Percentiles rank a stretch among this genome's conserved stretches.
Conservation (phyloP, 1,140 invertebrate genomes). For the Holcopasites calliopsidis region DNA sequence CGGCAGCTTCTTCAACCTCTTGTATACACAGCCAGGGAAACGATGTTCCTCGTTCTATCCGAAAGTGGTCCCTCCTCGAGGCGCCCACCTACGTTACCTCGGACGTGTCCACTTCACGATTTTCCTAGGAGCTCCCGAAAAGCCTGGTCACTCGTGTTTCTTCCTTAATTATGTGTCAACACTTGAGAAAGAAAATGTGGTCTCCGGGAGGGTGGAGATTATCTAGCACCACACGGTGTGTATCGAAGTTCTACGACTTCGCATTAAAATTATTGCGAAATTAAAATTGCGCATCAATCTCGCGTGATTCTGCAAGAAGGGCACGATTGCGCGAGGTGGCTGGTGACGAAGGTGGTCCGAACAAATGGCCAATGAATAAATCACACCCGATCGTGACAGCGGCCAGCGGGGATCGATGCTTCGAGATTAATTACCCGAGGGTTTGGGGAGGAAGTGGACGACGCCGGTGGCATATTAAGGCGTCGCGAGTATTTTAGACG, state of each 20-base stretch:
- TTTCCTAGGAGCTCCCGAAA: not conserved
- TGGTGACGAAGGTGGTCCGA: not conserved
- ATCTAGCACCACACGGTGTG: too few relatives aligned
- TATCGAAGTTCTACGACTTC: too few relatives aligned
- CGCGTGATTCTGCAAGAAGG: not conserved
- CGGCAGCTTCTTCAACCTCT: slow-evolving; percentile 44
- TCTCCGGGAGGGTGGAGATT: too few relatives aligned
- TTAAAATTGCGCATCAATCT: too few relatives aligned
- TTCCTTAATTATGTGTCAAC: not conserved
- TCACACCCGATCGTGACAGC: slow-evolving; percentile 40
- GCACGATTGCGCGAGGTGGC: not conserved
- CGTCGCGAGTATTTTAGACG: slow-evolving; percentile 49
- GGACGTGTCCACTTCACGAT: not conserved
- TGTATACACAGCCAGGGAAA: slow-evolving; percentile 46
- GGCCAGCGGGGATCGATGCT: slow-evolving; percentile 27
- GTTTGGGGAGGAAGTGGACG: not conserved
- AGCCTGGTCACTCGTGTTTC: not conserved
- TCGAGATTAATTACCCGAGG: slow-evolving; percentile 55
- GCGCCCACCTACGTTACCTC: not conserved
- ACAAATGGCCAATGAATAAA: slow-evolving; percentile 51
- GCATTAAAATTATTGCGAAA: too few relatives aligned
- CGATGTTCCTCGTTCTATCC: not conserved
- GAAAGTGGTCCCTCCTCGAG: slow-evolving; percentile 5
- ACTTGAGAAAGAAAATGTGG: not conserved
- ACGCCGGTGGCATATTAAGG: slow-evolving; percentile 26